phyloP scores from a whole-genome alignment of 2,888 invertebrate genomes.

The Nymphalis c-album region DNA sequence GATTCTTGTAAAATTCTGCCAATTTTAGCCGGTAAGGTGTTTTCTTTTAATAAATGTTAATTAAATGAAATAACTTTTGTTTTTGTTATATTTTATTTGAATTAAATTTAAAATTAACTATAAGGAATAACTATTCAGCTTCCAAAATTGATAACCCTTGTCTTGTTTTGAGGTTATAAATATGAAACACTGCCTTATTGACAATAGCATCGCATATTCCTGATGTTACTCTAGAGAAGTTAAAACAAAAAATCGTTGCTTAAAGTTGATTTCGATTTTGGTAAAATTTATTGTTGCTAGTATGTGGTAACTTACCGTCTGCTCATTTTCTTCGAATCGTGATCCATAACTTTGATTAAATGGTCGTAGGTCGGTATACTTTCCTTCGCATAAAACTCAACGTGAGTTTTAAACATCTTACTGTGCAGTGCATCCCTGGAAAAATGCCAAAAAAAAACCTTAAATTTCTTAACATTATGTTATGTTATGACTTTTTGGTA shows the following conservation, averaged over 20 bases:
- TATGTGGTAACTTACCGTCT: conserved; percentile 48
- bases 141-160: conserved; percentile 56
- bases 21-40: neutral
- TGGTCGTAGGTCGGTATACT: conserved; percentile 66
- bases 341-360: conserved; percentile 53
- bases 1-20: conserved; percentile 37
- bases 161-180: conserved; percentile 62
- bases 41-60: conserved; percentile 15
- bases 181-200: conserved; percentile 71
- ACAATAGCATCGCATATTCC: conserved; percentile 77
- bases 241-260: neutral
- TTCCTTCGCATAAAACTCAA: conserved; percentile 66
- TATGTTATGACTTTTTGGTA: no score
- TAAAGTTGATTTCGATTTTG: neutral
- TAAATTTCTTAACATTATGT: neutral
- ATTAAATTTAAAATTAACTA: conserved; percentile 16
- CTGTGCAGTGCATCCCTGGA: conserved; percentile 71
- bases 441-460: neutral
- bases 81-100: conserved; percentile 11
- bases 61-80: neutral
- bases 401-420: conserved; percentile 69
- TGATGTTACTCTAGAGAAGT: conserved; percentile 64
- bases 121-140: conserved; percentile 51
- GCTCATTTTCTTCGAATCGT: conserved; percentile 55
- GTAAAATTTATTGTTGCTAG: no score